Evolutionary conservation across 2,888 invertebrate species (phyloP).

Genomic region (Euzetes globulus): DNA sequence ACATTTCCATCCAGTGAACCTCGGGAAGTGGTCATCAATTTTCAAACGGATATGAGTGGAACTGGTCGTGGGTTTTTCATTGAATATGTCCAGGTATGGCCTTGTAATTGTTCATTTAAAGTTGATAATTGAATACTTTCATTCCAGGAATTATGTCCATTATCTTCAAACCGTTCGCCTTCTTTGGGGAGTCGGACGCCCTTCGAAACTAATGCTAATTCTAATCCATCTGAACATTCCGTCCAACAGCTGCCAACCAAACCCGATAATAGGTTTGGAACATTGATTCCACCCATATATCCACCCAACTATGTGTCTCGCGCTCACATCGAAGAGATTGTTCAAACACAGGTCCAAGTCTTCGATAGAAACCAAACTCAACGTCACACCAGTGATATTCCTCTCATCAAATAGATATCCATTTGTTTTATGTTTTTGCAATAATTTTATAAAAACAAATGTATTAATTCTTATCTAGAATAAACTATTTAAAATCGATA

Average conservation of each 20-base stretch:
- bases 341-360: constrained; percentile 33
- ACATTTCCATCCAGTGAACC: constrained; percentile 36
- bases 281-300: constrained; percentile 31
- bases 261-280: constrained; percentile 11
- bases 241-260: neutral
- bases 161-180: neutral
- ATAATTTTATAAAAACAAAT: too few species aligned
- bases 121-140: neutral
- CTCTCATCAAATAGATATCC: too few species aligned
- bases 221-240: neutral
- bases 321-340: constrained; percentile 34
- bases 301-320: constrained; percentile 36
- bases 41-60: constrained; percentile 39
- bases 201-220: constrained; percentile 14
- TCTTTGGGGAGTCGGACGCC: neutral
- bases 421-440: too few species aligned
- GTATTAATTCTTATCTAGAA: too few species aligned
- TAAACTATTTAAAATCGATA: too few species aligned
- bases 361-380: constrained; percentile 10
- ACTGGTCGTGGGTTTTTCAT: constrained; percentile 41
- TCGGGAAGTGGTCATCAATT: constrained; percentile 38
- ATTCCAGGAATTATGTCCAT: neutral
- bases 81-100: constrained; percentile 39
- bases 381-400: too few species aligned
- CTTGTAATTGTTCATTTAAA: neutral